phyloP scores from a whole-genome alignment of 2,888 invertebrate genomes.

The Papilio protenor region DNA sequence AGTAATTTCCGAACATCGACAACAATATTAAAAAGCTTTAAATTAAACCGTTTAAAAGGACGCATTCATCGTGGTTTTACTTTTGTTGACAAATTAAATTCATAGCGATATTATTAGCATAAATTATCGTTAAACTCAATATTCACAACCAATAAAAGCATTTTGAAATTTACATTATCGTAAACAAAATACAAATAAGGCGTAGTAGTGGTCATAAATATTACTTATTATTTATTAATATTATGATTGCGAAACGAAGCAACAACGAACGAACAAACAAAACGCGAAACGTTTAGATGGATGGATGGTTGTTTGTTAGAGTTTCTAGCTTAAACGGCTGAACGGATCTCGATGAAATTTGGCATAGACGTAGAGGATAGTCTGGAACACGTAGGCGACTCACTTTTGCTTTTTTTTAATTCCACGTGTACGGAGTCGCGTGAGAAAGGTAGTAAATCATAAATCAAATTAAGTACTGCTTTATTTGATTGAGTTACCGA shows the following conservation, averaged over 20 bases:
- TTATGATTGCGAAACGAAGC: no score
- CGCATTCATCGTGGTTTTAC: background rate
- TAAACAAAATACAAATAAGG: no score
- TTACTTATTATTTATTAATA: background rate
- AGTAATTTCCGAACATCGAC: no score
- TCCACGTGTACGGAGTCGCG: no score
- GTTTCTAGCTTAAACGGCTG: no score
- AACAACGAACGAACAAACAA: no score
- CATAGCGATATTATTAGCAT: background rate
- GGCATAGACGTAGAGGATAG: no score
- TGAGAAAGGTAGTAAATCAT: background rate
- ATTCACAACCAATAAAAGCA: background rate
- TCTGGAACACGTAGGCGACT: no score
- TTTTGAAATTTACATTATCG: background rate
- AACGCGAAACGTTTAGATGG: no score
- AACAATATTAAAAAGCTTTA: background rate
- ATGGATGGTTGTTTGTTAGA: no score
- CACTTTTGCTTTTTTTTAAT: no score
- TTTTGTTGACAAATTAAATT: background rate
- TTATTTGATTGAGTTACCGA: constrained; percentile 13
- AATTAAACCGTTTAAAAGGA: background rate
- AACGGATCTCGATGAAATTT: no score
- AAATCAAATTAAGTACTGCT: constrained; percentile 27
- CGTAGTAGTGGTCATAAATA: background rate
- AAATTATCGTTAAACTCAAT: background rate